These are phyloP conservation scores for Frankliniella fusca DNA, from an alignment of 2,888 invertebrate species.

Conservation along the genomic window DNA sequence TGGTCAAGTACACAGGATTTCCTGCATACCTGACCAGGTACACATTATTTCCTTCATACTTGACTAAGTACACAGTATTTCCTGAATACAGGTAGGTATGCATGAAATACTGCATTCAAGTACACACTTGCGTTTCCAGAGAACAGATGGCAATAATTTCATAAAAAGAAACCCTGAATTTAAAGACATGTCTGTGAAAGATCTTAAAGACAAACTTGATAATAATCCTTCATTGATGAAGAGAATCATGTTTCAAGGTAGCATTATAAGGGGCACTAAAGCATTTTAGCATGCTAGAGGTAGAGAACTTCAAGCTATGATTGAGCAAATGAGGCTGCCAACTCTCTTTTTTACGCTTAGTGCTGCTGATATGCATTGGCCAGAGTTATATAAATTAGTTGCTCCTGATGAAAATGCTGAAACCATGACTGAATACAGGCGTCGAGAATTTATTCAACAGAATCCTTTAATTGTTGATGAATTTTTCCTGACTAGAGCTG, in stretches of 20 bases:
- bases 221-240: conserved; percentile 29
- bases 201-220: conserved; percentile 28
- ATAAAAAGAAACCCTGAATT: neutral
- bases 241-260: conserved; percentile 33
- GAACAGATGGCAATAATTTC: neutral
- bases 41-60: too few species aligned
- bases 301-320: conserved; percentile 34
- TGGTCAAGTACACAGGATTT: too few species aligned
- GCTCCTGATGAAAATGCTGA: neutral
- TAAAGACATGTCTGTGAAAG: neutral
- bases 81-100: too few species aligned
- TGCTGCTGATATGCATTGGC: conserved; percentile 37
- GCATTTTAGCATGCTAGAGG: conserved; percentile 33
- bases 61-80: too few species aligned
- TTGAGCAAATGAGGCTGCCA: conserved; percentile 34
- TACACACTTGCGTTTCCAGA: too few species aligned
- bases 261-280: conserved; percentile 34
- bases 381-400: conserved; percentile 33
- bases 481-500: neutral
- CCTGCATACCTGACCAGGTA: too few species aligned
- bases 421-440: neutral
- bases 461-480: conserved; percentile 33
- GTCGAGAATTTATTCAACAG: conserved; percentile 30
- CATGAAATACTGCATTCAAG: too few species aligned
- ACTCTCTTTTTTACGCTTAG: conserved; percentile 37